Conservation (phyloP, 2,113 vertebrate genomes). For the Poecilia latipinna region DNA sequence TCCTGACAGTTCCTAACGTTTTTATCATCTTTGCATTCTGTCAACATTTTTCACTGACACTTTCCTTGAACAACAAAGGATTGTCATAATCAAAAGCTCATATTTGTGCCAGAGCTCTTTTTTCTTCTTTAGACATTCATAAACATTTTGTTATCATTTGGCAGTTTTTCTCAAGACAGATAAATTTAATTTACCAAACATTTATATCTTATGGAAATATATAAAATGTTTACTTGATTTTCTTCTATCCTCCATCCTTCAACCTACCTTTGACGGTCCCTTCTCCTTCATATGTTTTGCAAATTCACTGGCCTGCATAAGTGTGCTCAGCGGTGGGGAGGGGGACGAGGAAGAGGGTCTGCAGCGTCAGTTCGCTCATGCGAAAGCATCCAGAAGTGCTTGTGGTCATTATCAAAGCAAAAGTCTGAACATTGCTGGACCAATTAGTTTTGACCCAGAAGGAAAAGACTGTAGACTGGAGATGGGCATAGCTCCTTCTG, state of each 20-base stretch:
- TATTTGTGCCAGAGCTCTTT: too few species aligned
- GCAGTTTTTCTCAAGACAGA: too few species aligned
- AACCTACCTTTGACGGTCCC: constrained; percentile 2
- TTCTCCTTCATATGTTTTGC: constrained; percentile 15
- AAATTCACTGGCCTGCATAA: constrained; percentile 47
- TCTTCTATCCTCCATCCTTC: background rate
- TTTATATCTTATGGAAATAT: too few species aligned
- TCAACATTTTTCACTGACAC: too few species aligned
- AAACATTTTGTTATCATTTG: too few species aligned
- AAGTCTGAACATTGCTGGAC: constrained; percentile 71
- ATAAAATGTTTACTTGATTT: background rate
- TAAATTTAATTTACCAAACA: too few species aligned
- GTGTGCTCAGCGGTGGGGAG: constrained; percentile 37
- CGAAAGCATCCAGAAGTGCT: constrained; percentile 69
- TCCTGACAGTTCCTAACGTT: too few species aligned
- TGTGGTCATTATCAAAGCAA: constrained; percentile 80
- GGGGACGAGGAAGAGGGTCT: constrained; percentile 40
- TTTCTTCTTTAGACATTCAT: too few species aligned
- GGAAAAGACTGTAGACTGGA: constrained; percentile 58
- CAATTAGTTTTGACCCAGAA: constrained; percentile 83
- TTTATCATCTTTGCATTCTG: too few species aligned
- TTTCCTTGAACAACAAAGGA: too few species aligned
- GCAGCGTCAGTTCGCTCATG: constrained; percentile 64
- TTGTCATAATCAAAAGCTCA: too few species aligned
- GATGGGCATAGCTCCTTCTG: constrained; percentile 53